Evolutionary conservation across 2,113 vertebrate genomes (phyloP).

Genomic region (Litocranius walleri): DNA sequence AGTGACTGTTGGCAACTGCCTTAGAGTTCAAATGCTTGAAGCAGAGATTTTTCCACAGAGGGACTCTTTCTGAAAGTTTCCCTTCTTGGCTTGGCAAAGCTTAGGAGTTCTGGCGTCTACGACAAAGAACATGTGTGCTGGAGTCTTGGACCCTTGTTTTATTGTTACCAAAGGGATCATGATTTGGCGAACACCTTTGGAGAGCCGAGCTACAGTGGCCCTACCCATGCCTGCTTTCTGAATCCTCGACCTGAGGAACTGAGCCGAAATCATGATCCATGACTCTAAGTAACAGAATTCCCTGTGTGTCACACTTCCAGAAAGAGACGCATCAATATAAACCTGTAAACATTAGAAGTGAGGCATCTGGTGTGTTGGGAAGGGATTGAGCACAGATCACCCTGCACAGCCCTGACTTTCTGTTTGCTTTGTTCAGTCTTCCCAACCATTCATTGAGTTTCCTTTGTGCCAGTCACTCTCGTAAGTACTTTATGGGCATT

Average conservation of each 20-base stretch:
- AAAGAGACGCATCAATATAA: background rate
- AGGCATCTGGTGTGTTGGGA: background rate
- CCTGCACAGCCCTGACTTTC: background rate
- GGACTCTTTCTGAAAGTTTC: conserved; percentile 62
- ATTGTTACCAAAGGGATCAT: conserved; percentile 56
- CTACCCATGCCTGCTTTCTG: background rate
- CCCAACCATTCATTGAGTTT: background rate
- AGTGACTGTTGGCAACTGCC: conserved; percentile 8
- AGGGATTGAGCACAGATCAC: background rate
- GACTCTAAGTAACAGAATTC: background rate
- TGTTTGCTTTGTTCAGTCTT: conserved; percentile 54
- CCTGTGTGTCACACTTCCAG: background rate
- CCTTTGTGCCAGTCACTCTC: background rate
- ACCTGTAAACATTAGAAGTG: background rate
- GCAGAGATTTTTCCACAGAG: conserved; percentile 49
- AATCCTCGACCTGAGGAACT: background rate
- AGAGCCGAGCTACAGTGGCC: background rate
- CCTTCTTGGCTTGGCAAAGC: conserved; percentile 53
- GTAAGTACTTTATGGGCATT: background rate
- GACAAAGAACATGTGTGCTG: conserved; percentile 65
- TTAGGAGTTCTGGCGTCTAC: conserved; percentile 47
- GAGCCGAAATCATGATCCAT: background rate
- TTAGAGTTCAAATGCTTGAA: conserved; percentile 49
- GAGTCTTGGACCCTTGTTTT: conserved; percentile 49
- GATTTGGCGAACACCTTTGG: conserved; percentile 43